Percentiles rank a stretch among this genome's conserved stretches.
These are phyloP conservation scores for Platycnemis pennipes DNA, from an alignment of 2,888 invertebrate genomes.

Conservation along the genomic window DNA sequence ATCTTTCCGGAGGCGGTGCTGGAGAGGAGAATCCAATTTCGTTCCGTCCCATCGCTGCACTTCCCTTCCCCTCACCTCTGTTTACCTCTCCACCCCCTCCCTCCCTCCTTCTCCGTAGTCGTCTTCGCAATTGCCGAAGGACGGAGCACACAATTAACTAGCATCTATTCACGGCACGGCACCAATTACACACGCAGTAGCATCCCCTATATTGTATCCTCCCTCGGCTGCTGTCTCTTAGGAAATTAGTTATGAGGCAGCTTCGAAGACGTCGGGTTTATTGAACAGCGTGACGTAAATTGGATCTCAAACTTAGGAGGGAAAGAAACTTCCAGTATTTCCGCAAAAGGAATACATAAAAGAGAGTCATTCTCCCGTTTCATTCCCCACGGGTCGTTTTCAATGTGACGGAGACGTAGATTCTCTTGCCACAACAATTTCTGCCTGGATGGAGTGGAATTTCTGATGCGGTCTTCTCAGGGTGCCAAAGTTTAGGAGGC, in stretches of 20 bases:
- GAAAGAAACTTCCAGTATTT: background rate
- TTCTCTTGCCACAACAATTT: background rate
- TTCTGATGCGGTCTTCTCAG: background rate
- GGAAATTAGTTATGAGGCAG: slow-evolving; percentile 28
- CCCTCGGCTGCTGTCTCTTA: background rate
- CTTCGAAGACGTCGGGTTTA: background rate
- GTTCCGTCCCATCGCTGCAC: background rate
- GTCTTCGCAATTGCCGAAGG: background rate
- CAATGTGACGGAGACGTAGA: background rate
- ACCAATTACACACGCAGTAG: background rate
- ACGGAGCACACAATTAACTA: background rate
- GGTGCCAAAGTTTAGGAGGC: background rate
- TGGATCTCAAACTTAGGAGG: background rate
- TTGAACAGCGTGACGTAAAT: background rate
- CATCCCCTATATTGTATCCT: background rate
- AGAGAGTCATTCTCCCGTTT: background rate
- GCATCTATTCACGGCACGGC: slow-evolving; percentile 17
- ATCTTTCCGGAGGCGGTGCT: background rate
- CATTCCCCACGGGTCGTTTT: background rate
- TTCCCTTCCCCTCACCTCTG: background rate
- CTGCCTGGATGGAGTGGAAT: background rate
- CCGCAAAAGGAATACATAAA: background rate
- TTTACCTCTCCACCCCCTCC: background rate
- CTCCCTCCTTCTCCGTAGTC: background rate
- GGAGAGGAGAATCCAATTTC: background rate